Evolutionary conservation across 2,888 invertebrate genomes (phyloP), one percentile per base, ranked within the genome.

Genomic region (Gerris lacustris): DNA sequence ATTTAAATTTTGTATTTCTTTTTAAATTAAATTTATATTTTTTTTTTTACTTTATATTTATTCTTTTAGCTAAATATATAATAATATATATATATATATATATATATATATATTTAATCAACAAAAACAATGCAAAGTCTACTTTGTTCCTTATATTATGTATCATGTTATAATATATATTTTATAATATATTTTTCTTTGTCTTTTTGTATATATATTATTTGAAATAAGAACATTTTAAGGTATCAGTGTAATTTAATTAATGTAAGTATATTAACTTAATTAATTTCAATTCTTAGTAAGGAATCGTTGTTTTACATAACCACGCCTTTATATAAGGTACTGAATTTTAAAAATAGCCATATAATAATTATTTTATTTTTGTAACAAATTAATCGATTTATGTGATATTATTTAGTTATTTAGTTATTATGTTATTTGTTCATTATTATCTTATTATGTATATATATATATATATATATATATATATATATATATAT

Each of bases 41-140:
- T 70, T 71, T 67, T 70, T 45, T 67, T 72, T 71, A 44, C 62
- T 44, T 69, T 71, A 69, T 70, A 71, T 69, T 70, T 72, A 66
- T 70, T 67, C 64, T 68, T 43, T 67, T 71, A 71, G 72, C 9
- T n/a, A 31, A n/a, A 66, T n/a, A 68, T 69, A 67, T 67, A 67
- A 66, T 72, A 67, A 63, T 62, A 44, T 70, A 70, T 70, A 63
- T 72, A 69, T 70, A 68, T 70, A 72, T 69, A 68, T 69, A 63
- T 62, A 44, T 70, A 70, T 70, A 63, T 72, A 69, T 70, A 68
- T 70, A 72, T 69, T 62, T 15, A 15, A 62, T 62, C 11, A 31
- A 31, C 31, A 31, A 31, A 31, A 31, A 31, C 31, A 31, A 31
- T 31, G 31, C 31, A 31, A 31, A 31, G 31, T 31, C 31, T 31